Evolutionary conservation across 2,113 vertebrate genomes (phyloP), one percentile per base, ranked within the genome.

Genomic region (Callopanchax toddi): DNA sequence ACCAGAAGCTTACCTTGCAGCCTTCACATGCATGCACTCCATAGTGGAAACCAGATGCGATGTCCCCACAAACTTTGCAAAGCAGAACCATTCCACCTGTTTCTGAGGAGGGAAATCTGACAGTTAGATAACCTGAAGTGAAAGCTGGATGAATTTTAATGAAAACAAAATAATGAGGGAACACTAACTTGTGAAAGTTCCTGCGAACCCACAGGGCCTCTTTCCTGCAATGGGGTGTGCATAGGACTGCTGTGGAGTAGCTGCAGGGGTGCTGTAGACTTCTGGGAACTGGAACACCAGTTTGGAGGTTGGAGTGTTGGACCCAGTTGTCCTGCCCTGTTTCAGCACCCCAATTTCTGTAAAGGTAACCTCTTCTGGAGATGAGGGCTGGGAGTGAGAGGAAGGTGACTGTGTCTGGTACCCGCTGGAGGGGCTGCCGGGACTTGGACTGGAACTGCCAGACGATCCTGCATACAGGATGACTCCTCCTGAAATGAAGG

Each of bases 1-100:
- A 12, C 11, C 1, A 56, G 21, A n/a, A 21, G 39, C 78, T 87
- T 78, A 93, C 93, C 90, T 94, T 94, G 91, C 93, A 94, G 29
- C 93, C 93, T 34, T 94, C 93, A 17, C 93, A 94, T 42, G 93
- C 93, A 64, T 94, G 93, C 21, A 94, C 93, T n/a, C 93, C 93
- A 39, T 94, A 94, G 79, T 94, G 93, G 84, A 94, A 94, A 54
- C 93, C 93, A 60, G 93, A 94, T 25, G 93, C 92, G 2, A 93
- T 91, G 82, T 94, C 93, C 12, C 93, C 93, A 56, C 93, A 94
- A 29, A 94, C 93, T 80, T 92, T 94, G 74, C 93, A 94, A n/a
- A 94, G 89, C 60, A 94, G 86, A 58, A 94, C 93, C 92, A 94
- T 93, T 60, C 93, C 92, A 53, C 92, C 91, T 1, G 91, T 89